phyloP scores from a whole-genome alignment of 1,140 invertebrate species.

The Delia radicum region DNA sequence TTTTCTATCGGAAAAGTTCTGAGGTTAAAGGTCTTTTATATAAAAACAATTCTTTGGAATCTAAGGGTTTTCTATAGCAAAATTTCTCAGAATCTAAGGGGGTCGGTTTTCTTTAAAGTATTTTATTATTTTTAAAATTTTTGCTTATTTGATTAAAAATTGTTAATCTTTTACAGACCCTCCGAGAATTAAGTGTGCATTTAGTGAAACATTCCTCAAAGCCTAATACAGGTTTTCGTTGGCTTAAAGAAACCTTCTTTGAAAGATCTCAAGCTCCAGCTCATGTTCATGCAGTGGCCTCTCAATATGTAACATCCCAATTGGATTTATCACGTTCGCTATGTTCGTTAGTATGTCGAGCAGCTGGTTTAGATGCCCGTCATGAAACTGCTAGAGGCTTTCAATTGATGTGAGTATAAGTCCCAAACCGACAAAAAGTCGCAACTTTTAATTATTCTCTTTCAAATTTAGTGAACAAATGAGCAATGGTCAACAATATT shows the following conservation, averaged over 20 bases:
- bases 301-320: conserved; percentile 76
- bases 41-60: too few relatives aligned
- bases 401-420: conserved; percentile 66
- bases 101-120: too few relatives aligned
- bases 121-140: not conserved
- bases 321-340: conserved; percentile 74
- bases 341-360: conserved; percentile 72
- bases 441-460: not conserved
- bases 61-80: too few relatives aligned
- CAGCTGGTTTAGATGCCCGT: conserved; percentile 65
- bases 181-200: conserved; percentile 79
- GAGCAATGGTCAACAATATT: conserved; percentile 64
- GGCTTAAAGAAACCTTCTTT: conserved; percentile 55
- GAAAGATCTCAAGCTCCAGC: conserved; percentile 63
- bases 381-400: conserved; percentile 74
- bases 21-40: too few relatives aligned
- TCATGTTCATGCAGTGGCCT: conserved; percentile 78
- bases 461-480: conserved; percentile 68
- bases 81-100: too few relatives aligned
- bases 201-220: conserved; percentile 67
- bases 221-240: conserved; percentile 54
- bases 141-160: too few relatives aligned
- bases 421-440: not conserved
- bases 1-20: too few relatives aligned
- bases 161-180: conserved; percentile 60